Base-by-base conservation (phyloP, 2,888 invertebrate species). In the Tromatobia lineatoria region DNA sequence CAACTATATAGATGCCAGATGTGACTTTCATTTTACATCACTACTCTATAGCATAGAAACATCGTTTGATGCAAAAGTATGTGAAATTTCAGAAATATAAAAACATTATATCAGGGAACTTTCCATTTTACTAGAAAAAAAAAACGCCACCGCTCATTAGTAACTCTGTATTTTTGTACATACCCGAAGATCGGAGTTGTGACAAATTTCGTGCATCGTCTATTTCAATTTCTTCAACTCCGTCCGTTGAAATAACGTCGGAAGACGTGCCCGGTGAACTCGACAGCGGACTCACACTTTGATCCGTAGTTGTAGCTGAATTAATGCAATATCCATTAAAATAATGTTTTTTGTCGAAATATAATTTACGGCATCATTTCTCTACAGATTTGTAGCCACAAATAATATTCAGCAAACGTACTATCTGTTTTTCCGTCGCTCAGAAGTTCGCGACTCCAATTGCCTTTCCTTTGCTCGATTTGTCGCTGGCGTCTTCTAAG, bases 401-500 rank as follows among this genome's bases (percentile, higher is more conserved):
- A n/a, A n/a, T n/a, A 7, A 15, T 57, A 64, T 45, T 29, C 11
- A 61, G 66, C 34, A 76, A 66, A 91, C 93, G 93, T 92, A 94
- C 94, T 95, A 85, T 95, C 95, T 23, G 94, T 94, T 89, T 92
- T 94, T 71, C 94, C 94, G 87, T 95, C 95, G 85, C 94, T 94
- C 54, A 94, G 86, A 52, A 94, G 90, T 61, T 90, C 91, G 7
- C 90, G 89, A n/a, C 86, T 88, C 91, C 92, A 91, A 3, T 82
- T 88, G 7, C 85, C 87, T 74, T 88, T 90, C 38, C 87, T 87
- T 29, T 90, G 94, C 85, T 95, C 95, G 80, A 94, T 94, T 75
- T 94, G 93, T 78, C 95, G 94, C 81, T 95, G 94, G 10, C 95
- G 92, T 76, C 96, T 94, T 78, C 96, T 93, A 45, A 96, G 92